Evolutionary conservation across 2,113 vertebrate genomes (phyloP).

Genomic region (Castor canadensis): DNA sequence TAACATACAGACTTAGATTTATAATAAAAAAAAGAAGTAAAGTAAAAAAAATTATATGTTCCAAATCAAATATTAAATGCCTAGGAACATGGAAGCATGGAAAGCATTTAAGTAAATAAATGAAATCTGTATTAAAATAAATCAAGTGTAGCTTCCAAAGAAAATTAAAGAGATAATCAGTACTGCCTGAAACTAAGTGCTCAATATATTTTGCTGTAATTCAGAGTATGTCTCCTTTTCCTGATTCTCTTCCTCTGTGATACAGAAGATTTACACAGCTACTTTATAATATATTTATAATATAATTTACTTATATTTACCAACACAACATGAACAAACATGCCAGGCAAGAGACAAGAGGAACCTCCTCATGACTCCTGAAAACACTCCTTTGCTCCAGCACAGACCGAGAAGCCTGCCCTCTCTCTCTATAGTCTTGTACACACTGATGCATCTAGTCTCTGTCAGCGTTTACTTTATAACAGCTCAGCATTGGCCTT

Average conservation of each 20-base stretch:
- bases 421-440: too few species aligned
- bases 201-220: not conserved
- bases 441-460: not conserved
- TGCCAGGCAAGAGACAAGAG: not conserved
- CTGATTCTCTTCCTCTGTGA: not conserved
- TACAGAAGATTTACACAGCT: not conserved
- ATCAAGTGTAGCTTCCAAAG: not conserved
- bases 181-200: not conserved
- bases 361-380: not conserved
- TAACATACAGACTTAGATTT: not conserved
- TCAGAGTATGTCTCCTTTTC: not conserved
- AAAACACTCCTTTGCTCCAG: not conserved
- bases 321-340: not conserved
- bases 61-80: constrained; percentile 7
- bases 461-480: not conserved
- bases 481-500: not conserved
- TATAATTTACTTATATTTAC: not conserved
- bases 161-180: not conserved
- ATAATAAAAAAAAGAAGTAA: not conserved
- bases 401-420: not conserved
- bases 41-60: not conserved
- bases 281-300: too few species aligned
- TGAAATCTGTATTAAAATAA: not conserved
- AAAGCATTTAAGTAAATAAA: not conserved
- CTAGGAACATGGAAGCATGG: not conserved